phyloP scores from a whole-genome alignment of 1,140 invertebrate species.

The Anastrepha obliqua region DNA sequence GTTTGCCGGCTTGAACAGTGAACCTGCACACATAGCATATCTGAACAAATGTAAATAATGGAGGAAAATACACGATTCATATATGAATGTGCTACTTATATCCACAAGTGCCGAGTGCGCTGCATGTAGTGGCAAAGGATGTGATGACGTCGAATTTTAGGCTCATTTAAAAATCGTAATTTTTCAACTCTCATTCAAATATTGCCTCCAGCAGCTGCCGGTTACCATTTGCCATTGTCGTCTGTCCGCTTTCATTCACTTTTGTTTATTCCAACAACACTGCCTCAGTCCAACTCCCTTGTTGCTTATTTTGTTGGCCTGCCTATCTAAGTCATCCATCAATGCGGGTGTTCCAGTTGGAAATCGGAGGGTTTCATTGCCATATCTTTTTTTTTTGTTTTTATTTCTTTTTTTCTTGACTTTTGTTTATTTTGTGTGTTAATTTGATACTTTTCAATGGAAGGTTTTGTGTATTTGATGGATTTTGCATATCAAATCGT shows the following conservation, averaged over 20 bases:
- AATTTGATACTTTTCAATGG: slow-evolving; percentile 49
- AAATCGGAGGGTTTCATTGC: not conserved
- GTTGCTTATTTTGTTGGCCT: not conserved
- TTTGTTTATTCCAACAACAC: slow-evolving; percentile 18
- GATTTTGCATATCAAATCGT: slow-evolving; percentile 55
- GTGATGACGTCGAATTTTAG: not conserved
- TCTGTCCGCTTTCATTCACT: not conserved
- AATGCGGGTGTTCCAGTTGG: slow-evolving; percentile 23
- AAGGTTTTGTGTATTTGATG: slow-evolving; percentile 53
- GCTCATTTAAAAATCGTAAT: slow-evolving; percentile 5
- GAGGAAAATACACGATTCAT: not conserved
- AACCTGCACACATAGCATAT: too few species aligned
- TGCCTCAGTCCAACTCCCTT: not conserved
- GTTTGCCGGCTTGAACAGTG: too few species aligned
- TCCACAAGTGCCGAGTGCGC: too few species aligned
- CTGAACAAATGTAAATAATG: not conserved
- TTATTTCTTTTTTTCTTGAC: not conserved
- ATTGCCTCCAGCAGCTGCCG: slow-evolving; percentile 1
- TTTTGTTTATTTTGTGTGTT: slow-evolving; percentile 45
- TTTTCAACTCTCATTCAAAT: not conserved
- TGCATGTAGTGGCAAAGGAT: too few species aligned
- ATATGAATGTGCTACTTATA: not conserved
- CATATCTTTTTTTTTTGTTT: not conserved
- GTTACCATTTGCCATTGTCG: not conserved
- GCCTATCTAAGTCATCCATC: slow-evolving; percentile 26